phyloP scores from a whole-genome alignment of 2,888 invertebrate genomes.

The Acanthosepion pharaonis region DNA sequence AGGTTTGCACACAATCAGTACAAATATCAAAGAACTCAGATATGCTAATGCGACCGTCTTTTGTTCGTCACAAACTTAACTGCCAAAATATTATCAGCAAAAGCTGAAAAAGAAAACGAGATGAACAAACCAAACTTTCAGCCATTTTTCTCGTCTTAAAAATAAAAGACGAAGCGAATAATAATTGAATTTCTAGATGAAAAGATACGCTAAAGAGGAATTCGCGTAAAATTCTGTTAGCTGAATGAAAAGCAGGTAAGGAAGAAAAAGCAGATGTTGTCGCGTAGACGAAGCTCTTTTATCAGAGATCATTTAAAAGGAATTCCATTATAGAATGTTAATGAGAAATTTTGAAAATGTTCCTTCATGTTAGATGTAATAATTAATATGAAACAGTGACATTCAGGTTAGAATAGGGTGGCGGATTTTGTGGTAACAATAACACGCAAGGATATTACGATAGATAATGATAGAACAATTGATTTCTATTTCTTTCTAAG shows the following conservation, averaged over 20 bases:
- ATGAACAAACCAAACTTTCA: not conserved
- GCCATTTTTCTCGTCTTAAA: not conserved
- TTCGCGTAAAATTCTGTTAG: too few species aligned
- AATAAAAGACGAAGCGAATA: not conserved
- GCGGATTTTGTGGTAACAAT: not conserved
- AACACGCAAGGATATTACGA: not conserved
- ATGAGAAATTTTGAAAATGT: not conserved
- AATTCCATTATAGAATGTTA: not conserved
- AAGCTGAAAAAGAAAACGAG: not conserved
- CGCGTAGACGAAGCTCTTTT: not conserved
- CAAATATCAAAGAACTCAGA: too few species aligned
- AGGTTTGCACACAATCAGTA: too few species aligned
- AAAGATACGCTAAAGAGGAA: not conserved
- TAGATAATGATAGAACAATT: not conserved
- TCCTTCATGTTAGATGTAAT: not conserved
- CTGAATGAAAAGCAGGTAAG: not conserved
- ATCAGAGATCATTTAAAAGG: not conserved
- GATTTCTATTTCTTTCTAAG: too few species aligned
- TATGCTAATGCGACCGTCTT: too few species aligned
- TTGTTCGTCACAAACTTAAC: too few species aligned
- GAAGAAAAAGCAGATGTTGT: not conserved
- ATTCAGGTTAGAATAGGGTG: not conserved
- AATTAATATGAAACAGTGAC: not conserved
- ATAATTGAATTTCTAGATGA: constrained; percentile 9
- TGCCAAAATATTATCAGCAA: not conserved